Evolutionary conservation across 2,888 invertebrate species (phyloP), one percentile per base, ranked within the genome.

Genomic region (Eupithecia vulgata): DNA sequence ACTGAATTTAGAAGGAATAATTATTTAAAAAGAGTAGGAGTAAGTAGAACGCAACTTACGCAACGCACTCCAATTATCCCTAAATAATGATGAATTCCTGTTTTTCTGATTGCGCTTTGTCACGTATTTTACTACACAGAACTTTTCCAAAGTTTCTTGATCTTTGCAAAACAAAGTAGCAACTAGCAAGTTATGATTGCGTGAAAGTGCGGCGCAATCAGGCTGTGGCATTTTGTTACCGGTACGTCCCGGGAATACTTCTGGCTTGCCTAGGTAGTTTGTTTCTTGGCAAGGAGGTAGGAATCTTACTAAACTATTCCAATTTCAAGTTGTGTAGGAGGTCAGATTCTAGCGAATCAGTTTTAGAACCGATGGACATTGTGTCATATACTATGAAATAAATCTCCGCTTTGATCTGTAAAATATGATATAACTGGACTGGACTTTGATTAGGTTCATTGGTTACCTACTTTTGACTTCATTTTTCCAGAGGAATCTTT

Each of bases 151-250:
- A 59, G 59, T 59, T 62, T n/a, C n/a, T 37, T n/a, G n/a, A 64
- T 64, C 35, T 64, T 64, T 68, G 42, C 21, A 65, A 64, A 73
- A 70, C 67, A 68, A 68, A 45, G 37, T 21, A 59, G 52, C 64
- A n/a, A 61, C 34, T 34, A 61, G 34, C 34, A 73, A 70, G 34
- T 68, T 71, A 71, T 71, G 69, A 74, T 71, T 72, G 67, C 62
- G 71, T 57, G 66, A 61, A 69, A 61, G 61, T 74, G 66, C 30
- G 45, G n/a, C 67, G 35, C 72, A 75, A 81, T 82, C 84, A 83
- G 80, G 71, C 68, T 67, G 72, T 76, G 72, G 72, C 78, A 80
- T 76, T 80, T 81, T 79, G 82, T 81, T 77, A 78, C 52, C n/a
- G 45, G 52, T 42, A 68, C 59, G 68, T 48, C 59, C 61, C 48